Conservation (phyloP, 2,888 invertebrate genomes). For the Mythimna albipuncta region DNA sequence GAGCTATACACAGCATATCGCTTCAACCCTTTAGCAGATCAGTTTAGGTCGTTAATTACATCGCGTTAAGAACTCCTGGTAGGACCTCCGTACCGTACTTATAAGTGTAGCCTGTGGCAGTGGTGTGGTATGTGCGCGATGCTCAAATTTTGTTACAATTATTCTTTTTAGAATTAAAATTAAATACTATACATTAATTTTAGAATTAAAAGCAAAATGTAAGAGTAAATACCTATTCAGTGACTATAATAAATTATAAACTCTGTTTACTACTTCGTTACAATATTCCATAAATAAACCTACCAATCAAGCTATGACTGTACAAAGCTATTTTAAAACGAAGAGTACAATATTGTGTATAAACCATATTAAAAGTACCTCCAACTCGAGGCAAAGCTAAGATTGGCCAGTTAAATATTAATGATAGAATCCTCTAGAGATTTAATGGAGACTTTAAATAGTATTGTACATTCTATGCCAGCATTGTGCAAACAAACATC, state of each 20-base stretch:
- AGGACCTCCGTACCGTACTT: too few species aligned
- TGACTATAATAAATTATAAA: conserved; percentile 22
- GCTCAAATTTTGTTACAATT: too few species aligned
- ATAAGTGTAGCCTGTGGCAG: neutral
- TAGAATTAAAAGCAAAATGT: conserved; percentile 20
- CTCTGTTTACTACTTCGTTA: conserved; percentile 38
- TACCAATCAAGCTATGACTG: conserved; percentile 35
- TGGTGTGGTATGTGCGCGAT: too few species aligned
- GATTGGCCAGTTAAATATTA: conserved; percentile 56
- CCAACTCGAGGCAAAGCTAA: conserved; percentile 29
- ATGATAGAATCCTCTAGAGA: conserved; percentile 47
- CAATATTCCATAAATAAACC: conserved; percentile 39
- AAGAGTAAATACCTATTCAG: conserved; percentile 10
- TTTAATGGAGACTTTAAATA: conserved; percentile 49
- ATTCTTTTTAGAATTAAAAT: neutral
- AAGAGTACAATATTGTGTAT: conserved; percentile 25
- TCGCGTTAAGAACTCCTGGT: too few species aligned
- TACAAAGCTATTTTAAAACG: conserved; percentile 26
- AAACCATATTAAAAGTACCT: conserved; percentile 35
- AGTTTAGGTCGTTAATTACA: too few species aligned
- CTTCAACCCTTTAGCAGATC: too few species aligned
- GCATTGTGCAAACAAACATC: conserved; percentile 43
- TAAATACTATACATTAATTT: too few species aligned
- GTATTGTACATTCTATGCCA: conserved; percentile 31
- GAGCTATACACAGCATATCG: too few species aligned